phyloP scores from a whole-genome alignment of 2,113 vertebrate species.

The Callipepla squamata region DNA sequence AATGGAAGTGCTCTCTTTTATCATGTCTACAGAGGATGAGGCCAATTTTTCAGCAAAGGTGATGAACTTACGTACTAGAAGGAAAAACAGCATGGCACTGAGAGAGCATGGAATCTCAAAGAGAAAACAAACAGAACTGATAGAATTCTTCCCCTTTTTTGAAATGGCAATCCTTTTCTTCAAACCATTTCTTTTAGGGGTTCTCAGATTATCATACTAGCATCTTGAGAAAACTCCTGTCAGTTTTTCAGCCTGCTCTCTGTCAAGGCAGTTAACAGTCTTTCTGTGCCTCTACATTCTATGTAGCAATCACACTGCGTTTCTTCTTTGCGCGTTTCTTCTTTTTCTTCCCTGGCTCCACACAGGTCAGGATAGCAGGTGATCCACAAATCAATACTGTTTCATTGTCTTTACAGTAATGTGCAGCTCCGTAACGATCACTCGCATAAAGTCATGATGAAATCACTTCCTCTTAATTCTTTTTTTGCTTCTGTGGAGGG shows the following conservation, averaged over 20 bases:
- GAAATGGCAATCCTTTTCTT: neutral
- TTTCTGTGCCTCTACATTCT: neutral
- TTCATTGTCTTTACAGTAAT: neutral
- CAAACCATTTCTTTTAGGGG: neutral
- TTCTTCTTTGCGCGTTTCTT: neutral
- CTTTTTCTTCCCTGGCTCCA: neutral
- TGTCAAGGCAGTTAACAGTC: neutral
- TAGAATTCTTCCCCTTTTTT: neutral
- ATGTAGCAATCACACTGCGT: accelerated
- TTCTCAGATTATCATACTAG: neutral
- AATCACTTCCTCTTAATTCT: neutral
- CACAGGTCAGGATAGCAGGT: neutral
- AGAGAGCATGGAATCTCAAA: neutral
- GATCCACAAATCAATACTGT: neutral
- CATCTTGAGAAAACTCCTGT: neutral
- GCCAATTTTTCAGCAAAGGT: neutral
- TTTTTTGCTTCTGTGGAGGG: neutral
- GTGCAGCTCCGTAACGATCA: neutral
- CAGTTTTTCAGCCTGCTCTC: neutral
- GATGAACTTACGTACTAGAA: neutral
- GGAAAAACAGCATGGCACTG: neutral
- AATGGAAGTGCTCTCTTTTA: neutral
- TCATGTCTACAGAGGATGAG: neutral
- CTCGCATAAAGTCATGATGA: neutral
- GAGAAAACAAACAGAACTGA: neutral